Evolutionary conservation across 1,140 invertebrate species (phyloP), one percentile per base, ranked within the genome.

Genomic region (Phortica variegata): DNA sequence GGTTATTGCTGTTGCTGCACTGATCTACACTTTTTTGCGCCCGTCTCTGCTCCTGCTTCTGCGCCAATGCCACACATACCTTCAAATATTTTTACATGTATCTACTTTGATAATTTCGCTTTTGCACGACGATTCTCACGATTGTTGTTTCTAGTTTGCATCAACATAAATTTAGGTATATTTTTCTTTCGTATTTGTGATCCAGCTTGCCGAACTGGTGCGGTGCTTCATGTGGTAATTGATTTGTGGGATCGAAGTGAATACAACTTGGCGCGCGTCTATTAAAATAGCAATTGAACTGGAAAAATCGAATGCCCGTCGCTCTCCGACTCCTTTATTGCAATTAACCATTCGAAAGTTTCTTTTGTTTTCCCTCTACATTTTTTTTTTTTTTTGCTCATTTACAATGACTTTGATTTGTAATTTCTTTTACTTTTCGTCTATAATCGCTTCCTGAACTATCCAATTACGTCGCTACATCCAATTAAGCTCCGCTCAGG

Each of bases 221-320:
- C 13, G 57, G 62, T 66, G 51, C 54, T 38, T 38, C 33, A 44
- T 53, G 52, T 62, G 63, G 66, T 59, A 66, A 54, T 57, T 66
- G 59, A 65, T 60, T 54, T 58, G 51, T 57, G 55, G 54, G 54
- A 49, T 36, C 34, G 42, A 51, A 47, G n/a, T n/a, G n/a, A n/a
- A n/a, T n/a, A n/a, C n/a, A n/a, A n/a, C n/a, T n/a, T n/a, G n/a
- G n/a, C n/a, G n/a, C n/a, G n/a, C n/a, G n/a, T n/a, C n/a, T n/a
- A 68, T 68, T 68, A 68, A 68, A 68, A 69, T 60, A 65, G 63
- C 63, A 68, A 68, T 68, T 68, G 60, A 68, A 68, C 57, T 68
- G 65, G 63, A 68, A 68, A 68, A 68, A 69, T 68, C 60, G 65
- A 6, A 6, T 26, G 23, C 23, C 5, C 23, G 23, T 5, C 23